Base-by-base conservation (phyloP, 2,888 invertebrate species). In the Lacanobia wlatinum region DNA sequence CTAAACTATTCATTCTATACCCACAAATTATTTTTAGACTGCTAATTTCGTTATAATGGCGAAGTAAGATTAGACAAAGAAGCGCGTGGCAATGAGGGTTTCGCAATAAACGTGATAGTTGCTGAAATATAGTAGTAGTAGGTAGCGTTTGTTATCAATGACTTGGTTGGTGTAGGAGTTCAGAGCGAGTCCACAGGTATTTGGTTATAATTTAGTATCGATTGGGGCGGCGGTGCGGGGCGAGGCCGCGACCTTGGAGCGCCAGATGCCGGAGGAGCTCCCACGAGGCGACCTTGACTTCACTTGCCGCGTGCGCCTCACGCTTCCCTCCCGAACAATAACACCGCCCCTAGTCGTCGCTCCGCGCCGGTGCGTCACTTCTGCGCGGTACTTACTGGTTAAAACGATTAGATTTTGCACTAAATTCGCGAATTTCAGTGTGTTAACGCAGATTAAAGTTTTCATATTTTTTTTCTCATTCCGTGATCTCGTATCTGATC, bases 261-360 rank as follows among this genome's bases (percentile, higher is more conserved):
- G 88, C 88, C 89, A 90, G 89, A 84, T 83, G 85, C 84, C 70
- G 84, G 82, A 88, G 89, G 82, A 90, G 91, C 90, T 91, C 90
- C 88, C 88, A 82, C 88, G 69, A 84, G 73, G 71, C 84, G 90
- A 89, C 94, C 94, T 94, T 94, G 94, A 93, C 91, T 91, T 87
- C 84, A 84, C 81, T 82, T 75, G 80, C 87, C 83, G 83, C 84
- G 77, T 87, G 87, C 87, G 88, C 87, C 76, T 75, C 78, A 70
- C 85, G 80, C 78, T 85, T 76, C 81, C 83, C 84, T 80, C 84
- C 77, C 85, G 83, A 75, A 84, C 87, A 86, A 88, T 79, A 90
- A 88, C 86, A 88, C 83, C 83, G 84, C 85, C 76, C 79, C 78
- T 83, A 82, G 77, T 71, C 77, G 80, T 48, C 74, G 76, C 81